phyloP scores from a whole-genome alignment of 1,140 invertebrate species.

The Leucophenga varia region DNA sequence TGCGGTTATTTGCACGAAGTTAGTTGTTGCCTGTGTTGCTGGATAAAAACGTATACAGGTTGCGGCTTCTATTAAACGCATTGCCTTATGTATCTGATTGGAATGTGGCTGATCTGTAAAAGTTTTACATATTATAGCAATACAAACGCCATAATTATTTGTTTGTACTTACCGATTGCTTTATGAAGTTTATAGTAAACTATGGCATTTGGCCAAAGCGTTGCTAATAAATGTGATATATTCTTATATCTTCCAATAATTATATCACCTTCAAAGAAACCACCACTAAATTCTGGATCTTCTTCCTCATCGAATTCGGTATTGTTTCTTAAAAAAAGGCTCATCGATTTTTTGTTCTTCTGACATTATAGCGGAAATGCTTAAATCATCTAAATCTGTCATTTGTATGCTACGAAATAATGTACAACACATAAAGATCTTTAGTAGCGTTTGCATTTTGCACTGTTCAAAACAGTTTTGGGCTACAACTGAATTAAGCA shows the following conservation, averaged over 20 bases:
- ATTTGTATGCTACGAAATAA: no score
- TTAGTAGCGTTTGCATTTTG: no score
- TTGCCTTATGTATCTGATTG: not conserved
- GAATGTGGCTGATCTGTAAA: not conserved
- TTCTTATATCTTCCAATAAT: constrained; percentile 5
- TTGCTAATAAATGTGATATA: constrained; percentile 4
- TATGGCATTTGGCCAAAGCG: constrained; percentile 29
- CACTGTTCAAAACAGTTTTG: no score
- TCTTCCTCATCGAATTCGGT: no score
- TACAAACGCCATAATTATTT: not conserved
- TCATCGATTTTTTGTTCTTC: no score
- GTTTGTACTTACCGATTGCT: constrained; percentile 29
- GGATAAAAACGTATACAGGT: constrained; percentile 8
- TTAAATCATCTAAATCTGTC: no score
- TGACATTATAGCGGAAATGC: no score
- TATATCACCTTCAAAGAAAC: constrained; percentile 22
- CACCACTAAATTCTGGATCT: constrained; percentile 11
- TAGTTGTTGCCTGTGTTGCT: not conserved
- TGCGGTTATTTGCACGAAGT: constrained; percentile 28
- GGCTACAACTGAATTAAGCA: no score
- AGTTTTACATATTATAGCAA: no score
- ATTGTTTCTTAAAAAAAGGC: no score
- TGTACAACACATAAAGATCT: no score
- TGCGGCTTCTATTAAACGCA: not conserved
- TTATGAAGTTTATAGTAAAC: constrained; percentile 32